Percentiles rank a stretch among this genome's conserved stretches.
phyloP scores from a whole-genome alignment of 2,113 vertebrate genomes.

The Lucifuga dentata region DNA sequence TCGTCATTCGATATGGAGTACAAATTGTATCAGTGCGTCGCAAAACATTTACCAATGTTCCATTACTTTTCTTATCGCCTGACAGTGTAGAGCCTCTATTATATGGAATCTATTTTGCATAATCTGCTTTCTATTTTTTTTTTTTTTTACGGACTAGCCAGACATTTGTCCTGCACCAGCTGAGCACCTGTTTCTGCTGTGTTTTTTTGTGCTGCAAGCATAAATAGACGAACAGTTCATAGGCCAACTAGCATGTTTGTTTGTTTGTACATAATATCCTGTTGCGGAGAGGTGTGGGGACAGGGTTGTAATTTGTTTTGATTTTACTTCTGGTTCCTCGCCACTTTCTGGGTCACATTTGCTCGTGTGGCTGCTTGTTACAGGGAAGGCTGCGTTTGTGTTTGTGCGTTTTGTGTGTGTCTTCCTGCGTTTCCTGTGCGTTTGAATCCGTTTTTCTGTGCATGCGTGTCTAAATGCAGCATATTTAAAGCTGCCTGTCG shows the following conservation, averaged over 20 bases:
- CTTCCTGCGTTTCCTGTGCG: conserved; percentile 4
- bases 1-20: conserved; percentile 21
- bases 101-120: conserved; percentile 9
- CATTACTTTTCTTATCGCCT: background rate
- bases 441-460: background rate
- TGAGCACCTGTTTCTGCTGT: conserved; percentile 42
- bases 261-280: conserved; percentile 67
- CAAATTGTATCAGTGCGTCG: conserved; percentile 12
- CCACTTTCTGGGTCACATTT: conserved; percentile 35
- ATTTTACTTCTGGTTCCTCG: conserved; percentile 31
- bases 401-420: background rate
- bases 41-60: conserved; percentile 12
- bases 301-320: conserved; percentile 51
- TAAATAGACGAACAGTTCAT: conserved; percentile 55
- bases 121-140: conserved; percentile 8
- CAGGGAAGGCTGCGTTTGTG: background rate
- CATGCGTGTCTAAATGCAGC: conserved; percentile 27
- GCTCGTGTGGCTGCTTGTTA: background rate
- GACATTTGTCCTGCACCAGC: conserved; percentile 45
- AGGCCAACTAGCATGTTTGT: conserved; percentile 48
- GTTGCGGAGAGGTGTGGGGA: conserved; percentile 52
- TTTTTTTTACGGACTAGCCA: conserved; percentile 21
- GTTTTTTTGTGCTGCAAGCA: conserved; percentile 45
- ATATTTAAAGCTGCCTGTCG: conserved; percentile 70
- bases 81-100: background rate